These are phyloP conservation scores for Porites lutea DNA, from an alignment of 64 coral and sea anemone genomes.

Conservation along the genomic window DNA sequence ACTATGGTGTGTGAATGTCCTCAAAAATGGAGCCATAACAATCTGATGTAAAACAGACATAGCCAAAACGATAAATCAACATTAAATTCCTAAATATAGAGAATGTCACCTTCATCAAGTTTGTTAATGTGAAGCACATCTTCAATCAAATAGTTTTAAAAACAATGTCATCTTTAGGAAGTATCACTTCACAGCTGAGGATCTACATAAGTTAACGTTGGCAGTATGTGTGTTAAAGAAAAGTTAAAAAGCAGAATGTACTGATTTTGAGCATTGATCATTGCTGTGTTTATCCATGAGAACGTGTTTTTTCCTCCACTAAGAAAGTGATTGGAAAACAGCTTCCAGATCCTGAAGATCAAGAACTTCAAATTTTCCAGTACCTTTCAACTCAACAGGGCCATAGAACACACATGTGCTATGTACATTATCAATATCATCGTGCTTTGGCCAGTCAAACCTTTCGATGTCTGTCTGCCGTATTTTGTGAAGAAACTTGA, in stretches of 20 bases:
- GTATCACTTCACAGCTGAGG: not conserved
- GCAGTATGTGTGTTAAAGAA: not conserved
- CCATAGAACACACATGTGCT: slow-evolving; percentile 61
- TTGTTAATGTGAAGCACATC: not conserved
- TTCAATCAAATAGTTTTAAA: not conserved
- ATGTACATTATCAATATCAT: slow-evolving; percentile 35
- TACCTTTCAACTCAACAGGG: slow-evolving; percentile 21
- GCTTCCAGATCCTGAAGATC: not conserved
- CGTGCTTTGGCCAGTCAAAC: slow-evolving; percentile 16
- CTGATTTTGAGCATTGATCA: not conserved
- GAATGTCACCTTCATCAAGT: not conserved
- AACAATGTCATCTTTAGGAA: not conserved
- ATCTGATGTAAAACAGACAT: no score
- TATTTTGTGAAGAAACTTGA: slow-evolving; percentile 39
- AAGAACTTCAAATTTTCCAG: not conserved
- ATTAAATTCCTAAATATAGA: not conserved
- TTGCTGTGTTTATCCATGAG: not conserved
- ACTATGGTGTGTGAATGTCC: no score
- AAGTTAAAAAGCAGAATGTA: not conserved
- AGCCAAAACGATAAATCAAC: not conserved
- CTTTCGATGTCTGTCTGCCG: not conserved
- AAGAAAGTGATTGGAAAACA: not conserved
- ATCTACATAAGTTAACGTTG: not conserved
- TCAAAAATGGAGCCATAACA: no score
- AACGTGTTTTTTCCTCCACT: not conserved